Evolutionary conservation across 1,140 invertebrate species (phyloP).

Genomic region (Lordiphosa collinella): DNA sequence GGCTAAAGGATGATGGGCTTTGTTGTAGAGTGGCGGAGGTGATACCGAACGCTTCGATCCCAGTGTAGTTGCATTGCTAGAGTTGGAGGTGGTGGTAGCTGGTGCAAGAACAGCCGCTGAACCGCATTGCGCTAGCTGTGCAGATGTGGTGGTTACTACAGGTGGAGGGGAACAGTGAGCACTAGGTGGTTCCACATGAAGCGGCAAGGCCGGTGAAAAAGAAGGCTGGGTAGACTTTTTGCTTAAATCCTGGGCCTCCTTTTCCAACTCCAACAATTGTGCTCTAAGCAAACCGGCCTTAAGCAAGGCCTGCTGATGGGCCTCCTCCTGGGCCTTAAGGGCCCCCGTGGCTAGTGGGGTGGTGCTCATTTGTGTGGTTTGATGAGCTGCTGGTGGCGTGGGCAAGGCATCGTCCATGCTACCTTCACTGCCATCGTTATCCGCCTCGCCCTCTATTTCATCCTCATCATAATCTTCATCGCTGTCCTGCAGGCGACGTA

Average conservation of each 20-base stretch:
- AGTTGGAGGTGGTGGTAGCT: conserved; percentile 59
- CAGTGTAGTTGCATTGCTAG: conserved; percentile 30
- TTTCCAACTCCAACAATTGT: conserved; percentile 56
- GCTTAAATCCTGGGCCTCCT: conserved; percentile 70
- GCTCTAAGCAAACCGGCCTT: conserved; percentile 56
- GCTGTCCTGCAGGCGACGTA: conserved; percentile 71
- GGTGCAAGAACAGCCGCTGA: conserved; percentile 43
- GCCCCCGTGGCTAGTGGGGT: conserved; percentile 57
- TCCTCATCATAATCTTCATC: conserved; percentile 76
- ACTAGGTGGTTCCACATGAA: conserved; percentile 30
- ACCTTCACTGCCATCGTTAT: conserved; percentile 50
- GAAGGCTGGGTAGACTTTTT: conserved; percentile 45
- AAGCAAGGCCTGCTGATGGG: conserved; percentile 55
- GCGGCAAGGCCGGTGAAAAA: conserved; percentile 6
- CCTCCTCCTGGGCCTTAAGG: conserved; percentile 53
- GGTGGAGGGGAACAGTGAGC: conserved; percentile 55
- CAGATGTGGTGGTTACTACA: conserved; percentile 46
- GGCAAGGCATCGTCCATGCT: conserved; percentile 47
- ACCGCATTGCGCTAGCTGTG: conserved; percentile 32
- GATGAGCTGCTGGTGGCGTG: conserved; percentile 70
- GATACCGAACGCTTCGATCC: conserved; percentile 66
- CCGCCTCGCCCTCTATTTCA: conserved; percentile 55
- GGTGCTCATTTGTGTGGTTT: conserved; percentile 61
- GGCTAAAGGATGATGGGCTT: conserved; percentile 68
- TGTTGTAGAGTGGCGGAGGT: conserved; percentile 71